Evolutionary conservation across 2,888 invertebrate species (phyloP).

Genomic region (Creontiades dilutus): DNA sequence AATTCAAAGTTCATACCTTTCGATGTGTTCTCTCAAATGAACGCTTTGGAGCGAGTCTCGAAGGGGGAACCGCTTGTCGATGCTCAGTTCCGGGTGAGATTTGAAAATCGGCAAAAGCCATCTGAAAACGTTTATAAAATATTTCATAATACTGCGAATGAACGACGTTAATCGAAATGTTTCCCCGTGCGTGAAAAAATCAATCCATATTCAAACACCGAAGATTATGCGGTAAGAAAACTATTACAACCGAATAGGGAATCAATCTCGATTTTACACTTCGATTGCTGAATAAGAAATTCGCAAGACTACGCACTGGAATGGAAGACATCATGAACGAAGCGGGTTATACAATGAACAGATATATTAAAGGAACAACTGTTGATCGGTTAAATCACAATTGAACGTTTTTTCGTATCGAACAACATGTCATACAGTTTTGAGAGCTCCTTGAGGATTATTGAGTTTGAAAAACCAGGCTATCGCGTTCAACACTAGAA

Average conservation of each 20-base stretch:
- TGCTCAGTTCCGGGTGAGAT: slow-evolving; percentile 62
- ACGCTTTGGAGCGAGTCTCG: slow-evolving; percentile 62
- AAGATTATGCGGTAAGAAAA: not conserved
- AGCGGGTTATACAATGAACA: not conserved
- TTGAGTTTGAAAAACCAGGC: not conserved
- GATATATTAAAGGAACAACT: not conserved
- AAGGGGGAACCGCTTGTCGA: slow-evolving; percentile 53
- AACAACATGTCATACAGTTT: not conserved
- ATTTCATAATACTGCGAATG: not conserved
- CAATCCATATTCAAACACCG: not conserved
- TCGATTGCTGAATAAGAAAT: not conserved
- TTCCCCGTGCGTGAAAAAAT: not conserved
- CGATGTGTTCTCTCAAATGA: slow-evolving; percentile 51
- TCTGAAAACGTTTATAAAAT: slow-evolving; percentile 64
- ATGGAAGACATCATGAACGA: not conserved
- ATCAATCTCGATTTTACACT: too few species aligned
- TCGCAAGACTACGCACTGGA: not conserved
- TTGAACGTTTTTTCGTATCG: not conserved
- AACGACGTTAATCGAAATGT: not conserved
- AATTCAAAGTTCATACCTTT: slow-evolving; percentile 6
- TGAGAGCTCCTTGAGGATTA: not conserved
- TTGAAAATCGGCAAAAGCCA: slow-evolving; percentile 62
- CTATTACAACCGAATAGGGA: not conserved
- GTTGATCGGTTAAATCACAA: not conserved
- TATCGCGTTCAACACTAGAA: not conserved